These are phyloP conservation scores for Mus caroli DNA, from an alignment of 2,797 vertebrate genomes.

Conservation along the genomic window DNA sequence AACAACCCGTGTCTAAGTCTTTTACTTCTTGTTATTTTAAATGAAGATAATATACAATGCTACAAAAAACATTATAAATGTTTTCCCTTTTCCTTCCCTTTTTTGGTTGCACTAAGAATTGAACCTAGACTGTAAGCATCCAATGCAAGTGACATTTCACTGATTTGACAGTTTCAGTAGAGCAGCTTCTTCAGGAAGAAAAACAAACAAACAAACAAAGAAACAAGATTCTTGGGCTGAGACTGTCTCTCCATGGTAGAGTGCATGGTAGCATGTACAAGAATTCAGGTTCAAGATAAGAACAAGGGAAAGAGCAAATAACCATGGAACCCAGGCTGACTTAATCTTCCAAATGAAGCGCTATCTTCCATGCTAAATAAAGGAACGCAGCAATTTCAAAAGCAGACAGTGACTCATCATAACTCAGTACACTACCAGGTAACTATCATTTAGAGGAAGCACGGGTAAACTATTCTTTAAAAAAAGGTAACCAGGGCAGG, in stretches of 20 bases:
- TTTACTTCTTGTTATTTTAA: not conserved
- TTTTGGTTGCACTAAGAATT: not conserved
- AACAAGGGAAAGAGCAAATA: not conserved
- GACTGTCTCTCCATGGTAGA: not conserved
- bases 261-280: not conserved
- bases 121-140: not conserved
- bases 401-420: not conserved
- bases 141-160: not conserved
- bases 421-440: not conserved
- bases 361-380: constrained; percentile 41
- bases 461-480: too few species aligned
- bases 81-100: not conserved
- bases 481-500: too few species aligned
- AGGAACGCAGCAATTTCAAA: not conserved
- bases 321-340: not conserved
- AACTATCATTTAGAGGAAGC: not conserved
- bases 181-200: not conserved
- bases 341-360: constrained; percentile 26
- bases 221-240: not conserved
- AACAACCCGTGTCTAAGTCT: not conserved
- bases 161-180: not conserved
- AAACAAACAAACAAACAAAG: not conserved
- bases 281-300: not conserved
- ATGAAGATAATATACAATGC: not conserved
- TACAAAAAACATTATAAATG: not conserved